Evolutionary conservation across 2,113 vertebrate genomes (phyloP).

Genomic region (Pygoscelis antarcticus): DNA sequence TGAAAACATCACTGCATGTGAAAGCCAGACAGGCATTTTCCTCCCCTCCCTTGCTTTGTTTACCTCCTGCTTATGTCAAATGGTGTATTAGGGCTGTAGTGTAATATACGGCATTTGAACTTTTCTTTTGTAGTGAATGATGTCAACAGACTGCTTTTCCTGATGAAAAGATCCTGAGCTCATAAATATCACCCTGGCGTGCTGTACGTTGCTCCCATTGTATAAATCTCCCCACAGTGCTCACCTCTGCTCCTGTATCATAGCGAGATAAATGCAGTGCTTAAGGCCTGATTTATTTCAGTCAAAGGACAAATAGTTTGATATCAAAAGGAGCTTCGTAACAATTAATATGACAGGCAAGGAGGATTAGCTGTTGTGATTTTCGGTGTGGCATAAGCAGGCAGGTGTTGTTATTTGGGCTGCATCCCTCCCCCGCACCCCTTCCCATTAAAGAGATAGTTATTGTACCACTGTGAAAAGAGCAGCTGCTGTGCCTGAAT

Average conservation of each 20-base stretch:
- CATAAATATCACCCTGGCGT: not conserved
- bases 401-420: slow-evolving; percentile 76
- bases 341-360: slow-evolving; percentile 70
- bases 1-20: not conserved
- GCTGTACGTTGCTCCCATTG: not conserved
- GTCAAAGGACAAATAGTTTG: slow-evolving; percentile 67
- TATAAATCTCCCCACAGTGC: slow-evolving; percentile 23
- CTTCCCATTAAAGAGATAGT: slow-evolving; percentile 62
- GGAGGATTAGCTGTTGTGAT: slow-evolving; percentile 61
- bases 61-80: slow-evolving; percentile 10
- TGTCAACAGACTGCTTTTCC: slow-evolving; percentile 31
- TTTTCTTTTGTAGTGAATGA: slow-evolving; percentile 21
- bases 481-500: slow-evolving; percentile 78
- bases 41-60: not conserved
- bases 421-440: slow-evolving; percentile 8
- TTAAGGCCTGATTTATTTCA: slow-evolving; percentile 69
- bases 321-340: slow-evolving; percentile 57
- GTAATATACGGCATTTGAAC: slow-evolving; percentile 3
- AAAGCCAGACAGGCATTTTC: not conserved
- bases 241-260: slow-evolving; percentile 57
- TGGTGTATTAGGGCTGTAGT: not conserved
- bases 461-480: slow-evolving; percentile 77
- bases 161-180: slow-evolving; percentile 18
- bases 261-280: slow-evolving; percentile 48
- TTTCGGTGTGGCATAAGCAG: slow-evolving; percentile 51